phyloP scores from a whole-genome alignment of 1,140 invertebrate species.

The Scaptomyza hsui region DNA sequence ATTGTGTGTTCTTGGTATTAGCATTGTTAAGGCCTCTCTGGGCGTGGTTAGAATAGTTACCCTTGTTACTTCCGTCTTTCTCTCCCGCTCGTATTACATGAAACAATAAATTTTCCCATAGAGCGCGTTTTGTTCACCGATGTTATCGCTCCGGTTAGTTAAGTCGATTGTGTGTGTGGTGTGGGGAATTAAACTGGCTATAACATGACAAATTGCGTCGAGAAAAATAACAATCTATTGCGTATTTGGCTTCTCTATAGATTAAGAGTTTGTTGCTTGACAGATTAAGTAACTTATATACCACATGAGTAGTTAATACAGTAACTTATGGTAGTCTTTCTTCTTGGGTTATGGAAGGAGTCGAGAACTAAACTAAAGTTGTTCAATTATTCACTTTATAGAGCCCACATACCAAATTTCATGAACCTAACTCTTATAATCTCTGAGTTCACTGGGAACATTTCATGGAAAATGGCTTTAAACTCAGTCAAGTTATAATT shows the following conservation, averaged over 20 bases:
- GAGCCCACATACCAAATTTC: too few species aligned
- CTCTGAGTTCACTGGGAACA: too few species aligned
- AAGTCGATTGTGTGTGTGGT: constrained; percentile 19
- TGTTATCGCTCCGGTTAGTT: constrained; percentile 40
- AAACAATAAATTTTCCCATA: constrained; percentile 53
- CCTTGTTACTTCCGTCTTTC: constrained; percentile 42
- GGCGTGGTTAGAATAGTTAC: constrained; percentile 54
- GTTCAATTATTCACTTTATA: too few species aligned
- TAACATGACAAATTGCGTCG: constrained; percentile 29
- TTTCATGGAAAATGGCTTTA: too few species aligned
- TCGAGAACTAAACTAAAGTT: too few species aligned
- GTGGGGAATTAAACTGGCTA: constrained; percentile 1
- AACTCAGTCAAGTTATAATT: too few species aligned
- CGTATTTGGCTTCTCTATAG: background rate
- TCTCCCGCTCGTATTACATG: constrained; percentile 36
- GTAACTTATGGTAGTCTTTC: too few species aligned
- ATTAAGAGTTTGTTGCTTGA: background rate
- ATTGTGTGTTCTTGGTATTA: constrained; percentile 16
- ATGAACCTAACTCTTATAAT: too few species aligned
- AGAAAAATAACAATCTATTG: background rate
- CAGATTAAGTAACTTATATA: background rate
- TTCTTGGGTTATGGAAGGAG: too few species aligned
- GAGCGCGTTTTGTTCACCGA: constrained; percentile 29
- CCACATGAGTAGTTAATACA: too few species aligned
- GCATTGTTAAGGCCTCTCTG: constrained; percentile 42